Conservation (phyloP, 2,797 vertebrate genomes). For the Sebastes oblongus region DNA sequence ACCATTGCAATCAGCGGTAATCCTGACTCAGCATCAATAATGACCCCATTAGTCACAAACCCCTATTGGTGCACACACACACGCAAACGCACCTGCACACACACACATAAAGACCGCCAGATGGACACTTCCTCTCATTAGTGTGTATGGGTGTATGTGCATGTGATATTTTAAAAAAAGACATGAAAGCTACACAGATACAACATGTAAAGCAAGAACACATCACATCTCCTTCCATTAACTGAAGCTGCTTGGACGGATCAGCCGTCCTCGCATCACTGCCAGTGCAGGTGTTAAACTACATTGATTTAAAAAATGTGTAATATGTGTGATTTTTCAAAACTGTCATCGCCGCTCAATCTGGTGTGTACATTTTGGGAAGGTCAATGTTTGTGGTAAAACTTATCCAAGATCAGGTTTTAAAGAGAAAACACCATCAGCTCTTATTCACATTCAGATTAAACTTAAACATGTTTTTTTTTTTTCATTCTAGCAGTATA, state of each 20-base stretch:
- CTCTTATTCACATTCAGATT: slow-evolving; percentile 1
- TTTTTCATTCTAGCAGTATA: neutral
- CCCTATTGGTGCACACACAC: slow-evolving; percentile 60
- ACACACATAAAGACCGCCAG: slow-evolving; percentile 35
- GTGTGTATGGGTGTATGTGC: slow-evolving; percentile 1
- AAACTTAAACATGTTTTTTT: neutral
- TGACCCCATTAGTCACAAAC: slow-evolving; percentile 80
- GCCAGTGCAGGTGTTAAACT: slow-evolving; percentile 29
- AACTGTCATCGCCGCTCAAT: slow-evolving; percentile 6
- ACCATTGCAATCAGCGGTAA: slow-evolving; percentile 76
- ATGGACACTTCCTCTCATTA: slow-evolving; percentile 74
- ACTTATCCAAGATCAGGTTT: neutral
- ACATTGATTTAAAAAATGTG: neutral
- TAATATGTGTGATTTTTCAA: slow-evolving; percentile 11
- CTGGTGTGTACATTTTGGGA: slow-evolving; percentile 5
- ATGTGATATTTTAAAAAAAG: slow-evolving; percentile 23
- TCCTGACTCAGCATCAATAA: slow-evolving; percentile 82
- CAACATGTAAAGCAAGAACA: slow-evolving; percentile 5
- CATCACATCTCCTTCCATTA: slow-evolving; percentile 16
- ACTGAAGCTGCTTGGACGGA: neutral
- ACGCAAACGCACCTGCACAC: neutral
- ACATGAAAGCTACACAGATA: slow-evolving; percentile 2
- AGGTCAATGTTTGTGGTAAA: neutral
- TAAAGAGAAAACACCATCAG: neutral
- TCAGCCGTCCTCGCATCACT: slow-evolving; percentile 19